Base-by-base conservation (phyloP, 2,797 vertebrate genomes). In the Naso thynnoides region DNA sequence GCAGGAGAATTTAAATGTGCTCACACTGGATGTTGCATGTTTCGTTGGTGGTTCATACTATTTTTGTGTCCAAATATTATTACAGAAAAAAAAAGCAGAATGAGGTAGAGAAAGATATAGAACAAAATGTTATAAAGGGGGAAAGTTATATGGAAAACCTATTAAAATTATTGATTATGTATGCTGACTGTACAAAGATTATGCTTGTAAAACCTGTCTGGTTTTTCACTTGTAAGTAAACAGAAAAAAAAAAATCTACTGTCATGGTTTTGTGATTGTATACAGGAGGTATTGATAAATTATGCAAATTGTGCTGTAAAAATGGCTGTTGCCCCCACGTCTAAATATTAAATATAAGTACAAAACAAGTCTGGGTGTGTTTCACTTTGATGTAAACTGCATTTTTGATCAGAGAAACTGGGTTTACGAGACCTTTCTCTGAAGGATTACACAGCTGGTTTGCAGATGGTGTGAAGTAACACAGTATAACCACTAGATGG, bases 231-330 rank as follows among this genome's bases (percentile, higher is more conserved):
- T 94, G 93, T 96, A 93, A 96, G 96, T 97, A 97, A 96, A 96
- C 95, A 81, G 80, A 89, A 88, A 84, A 89, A 86, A 88, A 83
- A 84, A 86, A 87, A 91, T 86, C 72, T 89, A 93, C 93, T 94
- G 96, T 97, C 95, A 96, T 97, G 95, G 95, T 98, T 98, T 97
- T 96, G 97, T 99, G 97, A 94, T 96, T 96, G 96, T 97, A 97
- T 93, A 98, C 97, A 97, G 95, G 94, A 95, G 95, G 95, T 98
- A 97, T 95, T 96, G 95, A 96, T 94, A 95, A 96, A 91, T 96
- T 97, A 97, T 96, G 95, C 96, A 98, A 96, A 97, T 94, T 95
- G 97, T 99, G 97, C 95, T 97, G 95, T 97, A 97, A 94, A 97
- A 97, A 95, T 96, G 96, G 96, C 95, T 97, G 96, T 96, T 94